Percentiles rank a stretch among this genome's conserved stretches.
Conservation (phyloP, 2,797 vertebrate genomes). For the Pelodytes ibericus region DNA sequence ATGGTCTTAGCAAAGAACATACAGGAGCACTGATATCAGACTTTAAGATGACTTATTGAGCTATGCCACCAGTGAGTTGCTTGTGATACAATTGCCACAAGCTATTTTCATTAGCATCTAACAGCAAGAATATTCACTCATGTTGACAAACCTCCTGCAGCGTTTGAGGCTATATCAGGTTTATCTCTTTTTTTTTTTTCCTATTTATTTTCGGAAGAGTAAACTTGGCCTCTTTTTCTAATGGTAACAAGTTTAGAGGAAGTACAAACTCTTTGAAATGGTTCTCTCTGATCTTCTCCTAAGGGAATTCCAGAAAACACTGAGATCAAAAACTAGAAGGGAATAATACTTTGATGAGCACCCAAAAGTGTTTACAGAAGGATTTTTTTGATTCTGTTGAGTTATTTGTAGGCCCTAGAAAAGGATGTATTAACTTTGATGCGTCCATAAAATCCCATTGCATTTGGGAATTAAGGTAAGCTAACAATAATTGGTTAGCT, state of each 20-base stretch:
- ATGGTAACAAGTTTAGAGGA: conserved; percentile 42
- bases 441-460: neutral
- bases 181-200: conserved; percentile 29
- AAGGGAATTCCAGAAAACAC: conserved; percentile 43
- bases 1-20: conserved; percentile 5
- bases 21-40: neutral
- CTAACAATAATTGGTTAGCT: neutral
- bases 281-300: conserved; percentile 51
- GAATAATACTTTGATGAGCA: conserved; percentile 42
- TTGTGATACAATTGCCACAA: conserved; percentile 32
- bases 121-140: conserved; percentile 32
- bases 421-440: conserved; percentile 5
- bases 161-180: conserved; percentile 29
- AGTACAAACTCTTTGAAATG: conserved; percentile 52
- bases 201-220: conserved; percentile 49
- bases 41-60: conserved; percentile 23
- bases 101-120: conserved; percentile 31
- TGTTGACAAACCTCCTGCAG: conserved; percentile 42
- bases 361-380: conserved; percentile 26
- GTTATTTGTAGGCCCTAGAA: conserved; percentile 2
- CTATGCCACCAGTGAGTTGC: conserved; percentile 24
- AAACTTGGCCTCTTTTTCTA: conserved; percentile 48
- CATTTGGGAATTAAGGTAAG: too few species aligned
- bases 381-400: conserved; percentile 14
- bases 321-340: conserved; percentile 44